phyloP scores from a whole-genome alignment of 2,113 vertebrate species.

The Gnathonemus echidnorhynchus region DNA sequence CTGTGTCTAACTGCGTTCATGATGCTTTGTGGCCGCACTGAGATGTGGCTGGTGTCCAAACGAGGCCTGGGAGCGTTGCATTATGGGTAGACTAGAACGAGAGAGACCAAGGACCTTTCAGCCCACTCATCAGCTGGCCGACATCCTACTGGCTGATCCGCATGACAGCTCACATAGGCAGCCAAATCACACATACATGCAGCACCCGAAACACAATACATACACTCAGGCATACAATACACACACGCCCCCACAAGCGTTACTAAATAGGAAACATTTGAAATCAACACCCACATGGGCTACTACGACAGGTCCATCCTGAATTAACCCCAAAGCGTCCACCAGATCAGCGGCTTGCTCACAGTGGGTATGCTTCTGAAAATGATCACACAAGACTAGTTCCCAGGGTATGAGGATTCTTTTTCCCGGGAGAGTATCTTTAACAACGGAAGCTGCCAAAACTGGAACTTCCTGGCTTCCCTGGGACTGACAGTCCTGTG shows the following conservation, averaged over 20 bases:
- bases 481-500: background rate
- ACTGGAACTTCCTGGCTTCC: background rate
- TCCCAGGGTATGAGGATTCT: background rate
- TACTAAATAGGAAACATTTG: background rate
- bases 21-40: background rate
- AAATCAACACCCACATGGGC: background rate
- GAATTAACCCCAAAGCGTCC: background rate
- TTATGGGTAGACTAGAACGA: slow-evolving; percentile 49
- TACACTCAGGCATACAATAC: background rate
- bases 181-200: background rate
- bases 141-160: background rate
- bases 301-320: background rate
- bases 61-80: slow-evolving; percentile 16
- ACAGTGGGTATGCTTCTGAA: background rate
- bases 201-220: background rate
- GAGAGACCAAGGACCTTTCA: slow-evolving; percentile 47
- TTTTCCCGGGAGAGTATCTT: background rate
- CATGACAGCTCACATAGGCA: background rate
- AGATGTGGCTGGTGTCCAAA: background rate
- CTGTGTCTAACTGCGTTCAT: background rate
- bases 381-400: background rate
- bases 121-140: slow-evolving; percentile 45
- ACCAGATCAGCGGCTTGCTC: background rate
- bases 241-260: background rate
- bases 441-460: background rate